Base-by-base conservation (phyloP, 2,113 vertebrate genomes). In the Neolamprologus kungweensis region DNA sequence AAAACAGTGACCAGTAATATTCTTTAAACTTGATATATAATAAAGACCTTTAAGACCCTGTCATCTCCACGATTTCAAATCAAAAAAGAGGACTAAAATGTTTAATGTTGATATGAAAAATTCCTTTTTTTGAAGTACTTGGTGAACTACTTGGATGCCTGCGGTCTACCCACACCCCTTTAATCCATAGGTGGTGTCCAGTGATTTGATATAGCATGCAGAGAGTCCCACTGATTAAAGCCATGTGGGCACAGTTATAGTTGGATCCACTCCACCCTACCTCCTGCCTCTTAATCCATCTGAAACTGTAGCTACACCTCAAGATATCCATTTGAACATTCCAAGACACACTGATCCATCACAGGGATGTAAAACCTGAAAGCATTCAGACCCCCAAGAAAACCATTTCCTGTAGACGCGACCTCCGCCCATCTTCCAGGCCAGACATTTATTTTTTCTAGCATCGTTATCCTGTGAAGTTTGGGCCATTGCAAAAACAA, bases 391-490 rank as follows among this genome's bases (percentile, higher is more conserved):
- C 83, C 89, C 89, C 86, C 84, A 92, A 90, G 89, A 81, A 91
- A 92, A 94, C 91, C 60, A 92, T 94, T 95, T 94, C 94, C 94
- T 94, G 92, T 80, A 92, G 78, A 82, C 51, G 33, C 60, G 31
- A 54, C 90, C 85, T 92, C 89, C 90, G 86, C 91, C 94, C 89
- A 89, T 86, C n/a, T 45, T 26, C 83, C 51, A 31, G 23, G 58
- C 79, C 90, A 88, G 91, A 91, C 88, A 92, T 93, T 91, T 94
- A 93, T 96, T 95, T 95, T 92, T 94, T 93, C 40, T 82, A 93
- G 87, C 89, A 87, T 78, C 35, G 60, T 86, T 92, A 87, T 93
- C 90, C 84, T 75, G 89, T 79, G 87, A 80, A 63, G 65, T 91
- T 90, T 91, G 54, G 83, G 79, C 84, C 73, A 63, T 58, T 92